Percentiles rank a stretch among this genome's conserved stretches.
These are phyloP conservation scores for Toxotes jaculatrix DNA, from an alignment of 2,113 vertebrate species.

Conservation along the genomic window DNA sequence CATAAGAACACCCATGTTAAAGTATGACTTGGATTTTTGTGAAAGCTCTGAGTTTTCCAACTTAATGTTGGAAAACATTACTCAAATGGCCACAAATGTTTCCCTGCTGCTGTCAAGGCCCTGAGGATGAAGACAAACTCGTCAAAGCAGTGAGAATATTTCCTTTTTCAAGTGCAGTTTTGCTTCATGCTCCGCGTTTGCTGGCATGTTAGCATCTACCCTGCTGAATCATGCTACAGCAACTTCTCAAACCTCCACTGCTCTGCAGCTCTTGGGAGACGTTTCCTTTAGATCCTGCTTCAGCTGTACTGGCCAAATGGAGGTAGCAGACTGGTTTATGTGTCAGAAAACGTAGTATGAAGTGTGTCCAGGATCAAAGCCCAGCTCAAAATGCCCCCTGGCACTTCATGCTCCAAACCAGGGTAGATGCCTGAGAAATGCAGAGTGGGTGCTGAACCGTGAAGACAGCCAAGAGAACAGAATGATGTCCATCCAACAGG, in stretches of 20 bases:
- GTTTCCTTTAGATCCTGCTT: background rate
- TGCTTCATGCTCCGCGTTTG: background rate
- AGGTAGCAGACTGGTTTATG: conserved; percentile 35
- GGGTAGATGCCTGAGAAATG: conserved; percentile 33
- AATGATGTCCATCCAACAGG: conserved; percentile 47
- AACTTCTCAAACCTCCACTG: background rate
- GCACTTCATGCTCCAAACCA: background rate
- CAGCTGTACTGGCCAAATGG: background rate
- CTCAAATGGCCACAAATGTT: conserved; percentile 7
- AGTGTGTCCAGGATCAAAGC: conserved; percentile 38
- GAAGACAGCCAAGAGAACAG: conserved; percentile 43
- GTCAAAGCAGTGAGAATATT: conserved; percentile 11
- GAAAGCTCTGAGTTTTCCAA: too few relatives aligned
- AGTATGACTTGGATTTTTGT: too few relatives aligned
- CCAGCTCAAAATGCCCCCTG: conserved; percentile 17
- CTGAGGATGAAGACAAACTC: background rate
- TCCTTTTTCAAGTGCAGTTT: background rate
- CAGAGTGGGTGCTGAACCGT: conserved; percentile 23
- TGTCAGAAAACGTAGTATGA: conserved; percentile 19
- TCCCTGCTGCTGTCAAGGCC: conserved; percentile 21
- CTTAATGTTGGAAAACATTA: background rate
- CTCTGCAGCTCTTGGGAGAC: background rate
- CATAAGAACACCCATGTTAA: background rate
- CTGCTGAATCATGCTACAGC: background rate
- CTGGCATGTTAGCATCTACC: background rate